Percentiles rank a stretch among this genome's conserved stretches.
Conservation (phyloP, 1,140 invertebrate genomes). For the Euura saliciscinereae region DNA sequence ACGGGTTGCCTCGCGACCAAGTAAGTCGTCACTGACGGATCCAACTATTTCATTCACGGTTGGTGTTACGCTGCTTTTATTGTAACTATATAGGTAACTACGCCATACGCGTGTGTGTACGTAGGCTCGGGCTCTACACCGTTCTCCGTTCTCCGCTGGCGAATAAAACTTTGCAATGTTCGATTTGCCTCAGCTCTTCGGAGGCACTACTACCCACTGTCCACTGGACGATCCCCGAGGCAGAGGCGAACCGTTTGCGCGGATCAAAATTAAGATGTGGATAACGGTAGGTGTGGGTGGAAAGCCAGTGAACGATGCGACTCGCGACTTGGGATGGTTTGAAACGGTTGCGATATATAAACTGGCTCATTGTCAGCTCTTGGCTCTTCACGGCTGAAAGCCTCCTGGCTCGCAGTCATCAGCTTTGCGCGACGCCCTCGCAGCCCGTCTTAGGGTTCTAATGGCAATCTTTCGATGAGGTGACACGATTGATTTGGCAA, state of each 20-base stretch:
- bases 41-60: constrained; percentile 52
- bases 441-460: too few relatives aligned
- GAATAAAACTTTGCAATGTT: constrained; percentile 1
- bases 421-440: too few relatives aligned
- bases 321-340: neutral
- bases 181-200: neutral
- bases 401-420: too few relatives aligned
- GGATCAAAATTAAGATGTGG: neutral
- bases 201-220: too few relatives aligned
- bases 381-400: too few relatives aligned
- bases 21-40: constrained; percentile 54
- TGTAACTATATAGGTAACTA: constrained; percentile 9
- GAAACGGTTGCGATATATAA: too few relatives aligned
- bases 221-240: too few relatives aligned
- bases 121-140: constrained; percentile 21
- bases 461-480: too few relatives aligned
- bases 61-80: constrained; percentile 17
- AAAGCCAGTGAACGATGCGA: neutral
- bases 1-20: constrained; percentile 36
- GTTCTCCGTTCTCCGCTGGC: constrained; percentile 9
- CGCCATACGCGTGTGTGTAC: constrained; percentile 12
- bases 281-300: neutral
- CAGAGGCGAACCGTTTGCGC: neutral
- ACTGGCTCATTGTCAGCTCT: too few relatives aligned
- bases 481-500: neutral